These are phyloP conservation scores for Pseudomugil tenellus DNA, from an alignment of 2,797 vertebrate genomes.

Conservation along the genomic window DNA sequence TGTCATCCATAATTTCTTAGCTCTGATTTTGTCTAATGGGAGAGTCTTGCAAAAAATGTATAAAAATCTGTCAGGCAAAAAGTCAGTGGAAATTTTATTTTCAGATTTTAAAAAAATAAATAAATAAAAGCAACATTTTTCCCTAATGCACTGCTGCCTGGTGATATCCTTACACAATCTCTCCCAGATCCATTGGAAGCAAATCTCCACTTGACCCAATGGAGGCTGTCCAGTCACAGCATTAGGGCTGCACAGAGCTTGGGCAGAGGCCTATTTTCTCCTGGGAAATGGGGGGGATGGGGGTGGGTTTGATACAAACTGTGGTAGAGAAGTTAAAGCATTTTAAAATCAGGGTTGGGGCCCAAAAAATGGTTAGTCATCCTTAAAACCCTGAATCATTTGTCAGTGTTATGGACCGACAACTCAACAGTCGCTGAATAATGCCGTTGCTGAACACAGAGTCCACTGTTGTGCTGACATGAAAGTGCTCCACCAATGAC, in stretches of 20 bases:
- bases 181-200: constrained; percentile 66
- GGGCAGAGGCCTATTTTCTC: constrained; percentile 70
- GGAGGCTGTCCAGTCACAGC: constrained; percentile 72
- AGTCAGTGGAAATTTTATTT: constrained; percentile 20
- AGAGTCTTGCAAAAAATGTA: constrained; percentile 3
- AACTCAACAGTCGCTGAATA: constrained; percentile 18
- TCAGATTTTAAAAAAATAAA: constrained; percentile 37
- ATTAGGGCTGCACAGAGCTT: constrained; percentile 67
- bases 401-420: constrained; percentile 21
- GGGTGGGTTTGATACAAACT: constrained; percentile 36
- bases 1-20: constrained; percentile 18
- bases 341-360: constrained; percentile 35
- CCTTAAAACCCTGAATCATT: constrained; percentile 12
- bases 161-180: constrained; percentile 57
- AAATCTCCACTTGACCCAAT: constrained; percentile 80
- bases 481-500: constrained; percentile 15
- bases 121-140: constrained; percentile 52
- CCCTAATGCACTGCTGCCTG: constrained; percentile 50
- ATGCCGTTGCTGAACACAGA: constrained; percentile 5
- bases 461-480: constrained; percentile 7
- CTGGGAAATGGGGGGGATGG: constrained; percentile 48
- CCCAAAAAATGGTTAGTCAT: constrained; percentile 27
- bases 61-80: neutral
- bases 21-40: constrained; percentile 1
- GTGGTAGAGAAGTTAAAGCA: constrained; percentile 48